Conservation (phyloP, 2,797 vertebrate species). For the Pterois miles region DNA sequence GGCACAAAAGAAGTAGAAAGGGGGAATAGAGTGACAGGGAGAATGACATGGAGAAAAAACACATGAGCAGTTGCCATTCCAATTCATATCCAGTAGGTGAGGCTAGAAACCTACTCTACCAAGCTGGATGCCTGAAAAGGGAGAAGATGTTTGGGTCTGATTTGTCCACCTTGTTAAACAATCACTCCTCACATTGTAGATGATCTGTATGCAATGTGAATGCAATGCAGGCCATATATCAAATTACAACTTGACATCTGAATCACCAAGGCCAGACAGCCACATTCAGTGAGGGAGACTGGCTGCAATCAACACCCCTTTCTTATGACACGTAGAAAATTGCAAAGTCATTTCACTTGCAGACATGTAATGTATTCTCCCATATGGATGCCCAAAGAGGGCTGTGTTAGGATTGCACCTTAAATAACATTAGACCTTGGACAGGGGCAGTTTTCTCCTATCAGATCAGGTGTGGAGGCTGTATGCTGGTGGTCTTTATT, state of each 20-base stretch:
- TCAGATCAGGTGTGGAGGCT: slow-evolving; percentile 20
- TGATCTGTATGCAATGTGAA: slow-evolving; percentile 24
- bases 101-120: slow-evolving; percentile 43
- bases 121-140: neutral
- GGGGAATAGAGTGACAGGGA: slow-evolving; percentile 17
- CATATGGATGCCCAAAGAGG: neutral
- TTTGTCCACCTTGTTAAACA: slow-evolving; percentile 12
- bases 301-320: slow-evolving; percentile 32
- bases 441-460: neutral
- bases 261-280: slow-evolving; percentile 25
- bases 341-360: slow-evolving; percentile 22
- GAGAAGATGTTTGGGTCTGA: neutral
- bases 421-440: neutral
- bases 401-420: slow-evolving; percentile 3
- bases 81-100: slow-evolving; percentile 61
- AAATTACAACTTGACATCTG: slow-evolving; percentile 35
- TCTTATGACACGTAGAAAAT: slow-evolving; percentile 42
- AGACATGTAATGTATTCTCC: slow-evolving; percentile 8
- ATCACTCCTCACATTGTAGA: slow-evolving; percentile 5
- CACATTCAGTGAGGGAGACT: slow-evolving; percentile 2
- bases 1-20: slow-evolving; percentile 6
- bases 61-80: slow-evolving; percentile 34
- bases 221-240: slow-evolving; percentile 25
- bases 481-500: slow-evolving; percentile 8
- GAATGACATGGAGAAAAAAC: slow-evolving; percentile 14